Evolutionary conservation across 2,113 vertebrate species (phyloP).

Genomic region (Notothenia rossii): DNA sequence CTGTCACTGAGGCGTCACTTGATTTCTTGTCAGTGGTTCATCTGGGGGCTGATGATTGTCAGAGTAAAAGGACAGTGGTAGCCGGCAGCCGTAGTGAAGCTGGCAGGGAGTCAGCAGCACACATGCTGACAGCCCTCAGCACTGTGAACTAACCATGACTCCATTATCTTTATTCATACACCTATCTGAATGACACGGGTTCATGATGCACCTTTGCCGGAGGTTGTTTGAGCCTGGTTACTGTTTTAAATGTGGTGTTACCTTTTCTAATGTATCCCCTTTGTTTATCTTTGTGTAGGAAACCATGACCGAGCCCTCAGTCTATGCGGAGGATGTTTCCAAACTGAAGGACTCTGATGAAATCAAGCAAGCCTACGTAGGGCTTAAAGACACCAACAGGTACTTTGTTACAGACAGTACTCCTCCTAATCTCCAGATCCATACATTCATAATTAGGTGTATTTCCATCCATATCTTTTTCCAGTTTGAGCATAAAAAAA

Average conservation of each 20-base stretch:
- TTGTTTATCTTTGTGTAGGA: conserved; percentile 80
- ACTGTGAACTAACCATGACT: not conserved
- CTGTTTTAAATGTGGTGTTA: not conserved
- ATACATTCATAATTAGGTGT: not conserved
- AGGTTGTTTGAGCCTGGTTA: not conserved
- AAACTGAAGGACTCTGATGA: conserved; percentile 97
- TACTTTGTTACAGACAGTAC: conserved; percentile 46
- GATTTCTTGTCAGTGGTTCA: conserved; percentile 6
- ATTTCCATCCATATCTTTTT: too few relatives aligned
- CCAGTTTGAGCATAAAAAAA: too few relatives aligned
- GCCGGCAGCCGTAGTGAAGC: conserved; percentile 20
- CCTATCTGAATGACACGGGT: not conserved
- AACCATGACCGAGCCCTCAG: conserved; percentile 95
- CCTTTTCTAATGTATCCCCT: not conserved
- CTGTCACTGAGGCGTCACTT: not conserved
- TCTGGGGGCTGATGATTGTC: conserved; percentile 13
- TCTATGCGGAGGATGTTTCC: conserved; percentile 92
- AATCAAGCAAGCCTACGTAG: conserved; percentile 95
- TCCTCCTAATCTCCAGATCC: not conserved
- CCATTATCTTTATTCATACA: conserved; percentile 1
- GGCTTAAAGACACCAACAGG: conserved; percentile 98
- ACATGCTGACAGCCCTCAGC: conserved; percentile 6
- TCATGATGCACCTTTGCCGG: conserved; percentile 6
- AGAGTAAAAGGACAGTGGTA: conserved; percentile 28
- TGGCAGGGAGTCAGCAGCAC: conserved; percentile 3